Percentiles rank a stretch among this genome's conserved stretches.
These are phyloP conservation scores for Phyllotreta striolata DNA, from an alignment of 2,888 invertebrate species.

Conservation along the genomic window DNA sequence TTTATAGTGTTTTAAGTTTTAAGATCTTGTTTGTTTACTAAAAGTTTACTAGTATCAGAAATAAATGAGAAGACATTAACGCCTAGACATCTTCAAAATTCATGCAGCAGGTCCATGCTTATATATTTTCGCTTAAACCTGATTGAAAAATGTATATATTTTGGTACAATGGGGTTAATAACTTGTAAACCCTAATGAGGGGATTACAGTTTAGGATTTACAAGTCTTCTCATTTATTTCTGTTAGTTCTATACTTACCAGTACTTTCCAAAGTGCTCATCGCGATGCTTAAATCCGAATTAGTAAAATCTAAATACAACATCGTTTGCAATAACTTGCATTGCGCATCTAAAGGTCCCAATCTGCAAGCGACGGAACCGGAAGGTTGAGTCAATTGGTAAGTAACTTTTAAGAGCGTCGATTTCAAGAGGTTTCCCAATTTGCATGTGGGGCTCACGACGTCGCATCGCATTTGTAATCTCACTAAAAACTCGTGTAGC, in stretches of 20 bases:
- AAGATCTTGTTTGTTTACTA: not conserved
- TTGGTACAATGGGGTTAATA: too few relatives aligned
- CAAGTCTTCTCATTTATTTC: too few relatives aligned
- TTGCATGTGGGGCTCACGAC: slow-evolving; percentile 65
- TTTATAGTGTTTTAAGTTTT: not conserved
- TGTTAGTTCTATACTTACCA: slow-evolving; percentile 66
- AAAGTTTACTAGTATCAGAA: too few relatives aligned
- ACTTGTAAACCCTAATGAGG: too few relatives aligned
- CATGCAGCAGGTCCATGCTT: too few relatives aligned
- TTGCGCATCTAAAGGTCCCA: slow-evolving; percentile 78
- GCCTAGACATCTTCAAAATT: too few relatives aligned
- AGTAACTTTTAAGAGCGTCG: slow-evolving; percentile 73
- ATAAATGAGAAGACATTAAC: too few relatives aligned
- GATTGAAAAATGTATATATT: too few relatives aligned
- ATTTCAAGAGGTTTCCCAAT: slow-evolving; percentile 68
- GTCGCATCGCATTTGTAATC: slow-evolving; percentile 73
- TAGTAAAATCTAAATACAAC: slow-evolving; percentile 70
- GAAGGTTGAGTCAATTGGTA: slow-evolving; percentile 74
- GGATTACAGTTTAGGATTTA: too few relatives aligned
- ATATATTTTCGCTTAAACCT: too few relatives aligned
- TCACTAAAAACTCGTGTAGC: slow-evolving; percentile 74
- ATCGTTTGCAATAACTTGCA: slow-evolving; percentile 75
- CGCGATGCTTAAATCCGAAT: slow-evolving; percentile 74
- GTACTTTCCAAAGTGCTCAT: slow-evolving; percentile 79
- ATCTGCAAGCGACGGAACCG: slow-evolving; percentile 69